A percentile compares a stretch with the other conserved stretches of the same genome.
Evolutionary conservation across 1,140 invertebrate genomes (phyloP).

Genomic region (Goniozus legneri): DNA sequence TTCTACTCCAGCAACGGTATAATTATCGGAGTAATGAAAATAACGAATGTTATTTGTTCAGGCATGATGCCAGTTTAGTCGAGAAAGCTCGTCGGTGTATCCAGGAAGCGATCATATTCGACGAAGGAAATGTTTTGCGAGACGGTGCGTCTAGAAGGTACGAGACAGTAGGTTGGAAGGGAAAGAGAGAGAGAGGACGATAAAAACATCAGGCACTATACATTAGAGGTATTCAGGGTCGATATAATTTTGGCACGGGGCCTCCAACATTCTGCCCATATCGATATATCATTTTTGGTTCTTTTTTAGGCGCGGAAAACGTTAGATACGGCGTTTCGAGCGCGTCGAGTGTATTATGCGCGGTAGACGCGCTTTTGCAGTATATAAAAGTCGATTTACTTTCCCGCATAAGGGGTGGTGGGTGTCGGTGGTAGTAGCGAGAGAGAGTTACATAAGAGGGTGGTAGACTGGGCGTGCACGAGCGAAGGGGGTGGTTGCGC

Average conservation of each 20-base stretch:
- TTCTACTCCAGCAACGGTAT: too few relatives aligned
- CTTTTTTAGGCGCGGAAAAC: constrained; percentile 15
- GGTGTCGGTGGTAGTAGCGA: too few relatives aligned
- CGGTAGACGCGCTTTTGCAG: constrained; percentile 11
- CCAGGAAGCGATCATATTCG: not conserved
- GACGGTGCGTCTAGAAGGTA: not conserved
- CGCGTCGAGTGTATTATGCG: constrained; percentile 22
- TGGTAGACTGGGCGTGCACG: too few relatives aligned
- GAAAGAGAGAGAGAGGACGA: constrained; percentile 8
- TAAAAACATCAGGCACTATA: constrained; percentile 24
- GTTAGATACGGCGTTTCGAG: constrained; percentile 10
- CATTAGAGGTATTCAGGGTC: constrained; percentile 24
- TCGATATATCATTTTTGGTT: too few relatives aligned
- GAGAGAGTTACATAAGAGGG: too few relatives aligned
- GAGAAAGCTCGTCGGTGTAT: not conserved
- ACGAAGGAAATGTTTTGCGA: constrained; percentile 1
- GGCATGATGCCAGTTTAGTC: not conserved
- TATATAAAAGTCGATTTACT: constrained; percentile 36
- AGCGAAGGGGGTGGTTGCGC: too few relatives aligned
- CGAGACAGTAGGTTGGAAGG: too few relatives aligned
- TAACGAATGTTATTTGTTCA: not conserved
- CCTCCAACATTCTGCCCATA: too few relatives aligned
- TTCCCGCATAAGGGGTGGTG: too few relatives aligned
- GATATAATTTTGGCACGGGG: constrained; percentile 38
- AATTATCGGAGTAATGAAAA: not conserved